Percentiles rank a stretch among this genome's conserved stretches.
Conservation (phyloP, 2,797 vertebrate genomes). For the Lacerta agilis region DNA sequence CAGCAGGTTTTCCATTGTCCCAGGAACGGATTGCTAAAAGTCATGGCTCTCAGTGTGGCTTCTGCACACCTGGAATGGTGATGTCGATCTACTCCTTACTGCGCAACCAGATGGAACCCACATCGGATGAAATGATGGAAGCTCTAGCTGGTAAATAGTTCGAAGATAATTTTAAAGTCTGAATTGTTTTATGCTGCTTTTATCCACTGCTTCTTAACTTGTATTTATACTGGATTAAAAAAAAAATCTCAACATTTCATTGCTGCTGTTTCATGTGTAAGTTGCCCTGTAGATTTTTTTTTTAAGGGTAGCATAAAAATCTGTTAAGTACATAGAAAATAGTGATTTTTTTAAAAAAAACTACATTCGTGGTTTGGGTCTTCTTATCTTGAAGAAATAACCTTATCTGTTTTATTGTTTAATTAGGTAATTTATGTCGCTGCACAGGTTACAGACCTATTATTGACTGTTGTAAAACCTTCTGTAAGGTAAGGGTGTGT, state of each 20-base stretch:
- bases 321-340: neutral
- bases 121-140: constrained; percentile 81
- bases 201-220: neutral
- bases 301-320: neutral
- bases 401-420: constrained; percentile 21
- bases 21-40: constrained; percentile 88
- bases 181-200: neutral
- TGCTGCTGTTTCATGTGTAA: neutral
- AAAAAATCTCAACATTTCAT: neutral
- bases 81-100: constrained; percentile 86
- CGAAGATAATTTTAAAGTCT: neutral
- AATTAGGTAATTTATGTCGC: constrained; percentile 80
- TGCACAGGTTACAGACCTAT: constrained; percentile 81
- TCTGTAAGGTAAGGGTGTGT: constrained; percentile 73
- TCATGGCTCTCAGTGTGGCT: constrained; percentile 89
- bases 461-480: constrained; percentile 77
- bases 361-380: neutral
- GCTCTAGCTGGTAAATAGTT: constrained; percentile 83
- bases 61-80: constrained; percentile 88
- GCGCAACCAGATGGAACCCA: constrained; percentile 85
- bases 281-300: neutral
- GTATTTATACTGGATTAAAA: neutral
- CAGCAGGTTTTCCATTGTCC: constrained; percentile 9
- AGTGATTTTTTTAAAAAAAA: neutral
- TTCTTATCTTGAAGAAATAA: neutral